These are phyloP conservation scores for Conus ventricosus DNA, from an alignment of 1,140 invertebrate species.

Conservation along the genomic window DNA sequence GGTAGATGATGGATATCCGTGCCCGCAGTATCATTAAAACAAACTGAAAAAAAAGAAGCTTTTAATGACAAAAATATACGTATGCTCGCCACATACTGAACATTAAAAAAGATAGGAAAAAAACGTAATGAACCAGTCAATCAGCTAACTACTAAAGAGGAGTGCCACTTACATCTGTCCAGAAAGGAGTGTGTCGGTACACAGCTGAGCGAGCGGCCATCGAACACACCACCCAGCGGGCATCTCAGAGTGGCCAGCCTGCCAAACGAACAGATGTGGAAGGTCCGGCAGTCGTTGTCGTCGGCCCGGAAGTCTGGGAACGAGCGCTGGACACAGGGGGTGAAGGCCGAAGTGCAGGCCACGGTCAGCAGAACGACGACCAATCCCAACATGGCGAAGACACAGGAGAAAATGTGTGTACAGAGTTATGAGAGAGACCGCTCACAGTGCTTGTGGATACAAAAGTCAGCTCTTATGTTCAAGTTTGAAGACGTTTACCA, in stretches of 20 bases:
- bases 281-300: not conserved
- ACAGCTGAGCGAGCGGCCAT: not conserved
- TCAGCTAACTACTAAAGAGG: too few species aligned
- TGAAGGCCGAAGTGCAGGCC: not conserved
- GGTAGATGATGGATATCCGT: too few species aligned
- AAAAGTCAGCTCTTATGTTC: not conserved
- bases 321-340: not conserved
- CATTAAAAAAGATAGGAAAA: not conserved
- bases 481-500: not conserved
- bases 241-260: not conserved
- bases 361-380: not conserved
- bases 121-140: not conserved
- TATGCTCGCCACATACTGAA: not conserved
- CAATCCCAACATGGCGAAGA: not conserved
- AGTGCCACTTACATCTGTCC: constrained; percentile 16
- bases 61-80: not conserved
- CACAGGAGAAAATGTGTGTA: too few species aligned
- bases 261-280: constrained; percentile 19
- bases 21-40: too few species aligned
- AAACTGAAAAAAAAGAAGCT: not conserved
- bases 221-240: not conserved
- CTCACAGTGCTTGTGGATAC: not conserved
- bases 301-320: constrained; percentile 9
- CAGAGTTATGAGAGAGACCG: too few species aligned
- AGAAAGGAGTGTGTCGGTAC: constrained; percentile 1